These are phyloP conservation scores for Apamea epomidion DNA, from an alignment of 2,888 invertebrate genomes.

Conservation along the genomic window DNA sequence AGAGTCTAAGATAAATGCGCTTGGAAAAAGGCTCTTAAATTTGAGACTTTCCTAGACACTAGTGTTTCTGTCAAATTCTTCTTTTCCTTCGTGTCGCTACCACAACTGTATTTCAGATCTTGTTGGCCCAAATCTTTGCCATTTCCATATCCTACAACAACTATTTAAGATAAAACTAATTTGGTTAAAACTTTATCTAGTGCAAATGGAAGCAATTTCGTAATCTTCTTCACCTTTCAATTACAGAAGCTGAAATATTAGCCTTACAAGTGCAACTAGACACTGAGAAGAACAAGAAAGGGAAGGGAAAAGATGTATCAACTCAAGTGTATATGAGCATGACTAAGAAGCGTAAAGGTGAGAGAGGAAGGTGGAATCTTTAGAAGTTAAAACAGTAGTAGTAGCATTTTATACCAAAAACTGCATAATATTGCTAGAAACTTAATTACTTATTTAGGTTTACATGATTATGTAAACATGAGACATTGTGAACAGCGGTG, in stretches of 20 bases:
- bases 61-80: not conserved
- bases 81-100: too few species aligned
- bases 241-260: constrained; percentile 85
- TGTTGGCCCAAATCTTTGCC: not conserved
- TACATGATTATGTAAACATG: not conserved
- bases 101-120: too few species aligned
- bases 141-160: not conserved
- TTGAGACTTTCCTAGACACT: not conserved
- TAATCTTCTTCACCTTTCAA: constrained; percentile 13
- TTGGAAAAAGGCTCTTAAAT: not conserved
- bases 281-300: constrained; percentile 68
- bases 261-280: constrained; percentile 85
- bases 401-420: not conserved
- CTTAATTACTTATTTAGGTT: not conserved
- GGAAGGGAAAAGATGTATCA: constrained; percentile 82
- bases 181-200: not conserved
- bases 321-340: constrained; percentile 80
- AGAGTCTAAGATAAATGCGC: not conserved
- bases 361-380: constrained; percentile 58
- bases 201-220: not conserved
- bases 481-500: not conserved
- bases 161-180: not conserved
- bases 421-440: not conserved
- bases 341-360: constrained; percentile 81
- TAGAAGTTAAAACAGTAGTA: not conserved